Evolutionary conservation across 2,797 vertebrate species (phyloP).

Genomic region (Nasua narica): DNA sequence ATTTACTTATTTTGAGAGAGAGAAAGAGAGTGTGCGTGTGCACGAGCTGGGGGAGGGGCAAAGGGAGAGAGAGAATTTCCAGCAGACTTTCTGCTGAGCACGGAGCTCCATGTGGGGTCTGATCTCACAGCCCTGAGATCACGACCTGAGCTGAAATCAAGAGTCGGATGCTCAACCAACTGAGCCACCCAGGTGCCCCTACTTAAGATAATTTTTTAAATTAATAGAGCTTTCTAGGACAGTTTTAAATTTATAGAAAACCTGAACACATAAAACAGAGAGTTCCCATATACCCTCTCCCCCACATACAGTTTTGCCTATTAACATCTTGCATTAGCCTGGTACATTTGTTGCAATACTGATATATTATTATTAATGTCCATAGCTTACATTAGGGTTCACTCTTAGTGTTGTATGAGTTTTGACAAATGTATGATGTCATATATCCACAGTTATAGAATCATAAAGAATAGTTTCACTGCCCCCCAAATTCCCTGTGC

Average conservation of each 20-base stretch:
- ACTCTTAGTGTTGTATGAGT: background rate
- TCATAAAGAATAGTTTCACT: slow-evolving; percentile 4
- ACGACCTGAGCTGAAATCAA: background rate
- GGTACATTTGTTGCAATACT: background rate
- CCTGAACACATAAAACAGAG: background rate
- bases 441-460: slow-evolving; percentile 6
- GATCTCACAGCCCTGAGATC: background rate
- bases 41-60: background rate
- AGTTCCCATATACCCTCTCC: background rate
- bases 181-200: background rate
- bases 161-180: background rate
- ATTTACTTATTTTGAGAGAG: background rate
- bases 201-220: background rate
- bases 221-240: background rate
- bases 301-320: background rate
- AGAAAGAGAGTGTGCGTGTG: background rate
- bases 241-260: slow-evolving; percentile 38
- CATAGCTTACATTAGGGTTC: slow-evolving; percentile 19
- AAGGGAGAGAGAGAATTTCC: background rate
- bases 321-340: background rate
- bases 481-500: background rate
- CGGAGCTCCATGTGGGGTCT: background rate
- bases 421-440: slow-evolving; percentile 2
- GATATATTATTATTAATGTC: background rate
- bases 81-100: background rate